phyloP scores from a whole-genome alignment of 2,888 invertebrate genomes.

The Fissipunctia ypsillon region DNA sequence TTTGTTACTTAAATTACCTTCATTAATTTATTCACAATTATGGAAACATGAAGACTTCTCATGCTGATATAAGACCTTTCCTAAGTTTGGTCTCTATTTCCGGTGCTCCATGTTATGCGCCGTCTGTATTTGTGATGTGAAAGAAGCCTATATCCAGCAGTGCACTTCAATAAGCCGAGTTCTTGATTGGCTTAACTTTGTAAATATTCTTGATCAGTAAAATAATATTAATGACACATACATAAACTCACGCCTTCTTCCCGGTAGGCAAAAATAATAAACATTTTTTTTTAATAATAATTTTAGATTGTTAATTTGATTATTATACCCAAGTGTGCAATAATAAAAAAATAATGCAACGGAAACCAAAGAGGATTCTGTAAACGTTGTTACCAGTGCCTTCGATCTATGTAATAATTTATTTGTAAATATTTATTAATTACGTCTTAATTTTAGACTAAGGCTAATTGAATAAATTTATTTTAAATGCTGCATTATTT shows the following conservation, averaged over 20 bases:
- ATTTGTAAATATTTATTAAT: slow-evolving; percentile 58
- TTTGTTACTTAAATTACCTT: not conserved
- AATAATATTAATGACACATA: too few relatives aligned
- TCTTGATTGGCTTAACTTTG: not conserved
- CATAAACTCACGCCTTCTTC: too few relatives aligned
- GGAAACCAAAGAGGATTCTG: slow-evolving; percentile 62
- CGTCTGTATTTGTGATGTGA: not conserved
- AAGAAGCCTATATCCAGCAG: not conserved
- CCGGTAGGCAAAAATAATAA: too few relatives aligned
- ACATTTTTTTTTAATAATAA: too few relatives aligned
- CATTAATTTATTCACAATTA: not conserved
- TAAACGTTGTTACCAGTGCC: slow-evolving; percentile 48
- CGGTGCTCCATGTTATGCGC: not conserved
- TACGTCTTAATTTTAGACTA: slow-evolving; percentile 17
- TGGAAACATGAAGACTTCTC: not conserved
- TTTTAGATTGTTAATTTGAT: not conserved
- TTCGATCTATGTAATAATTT: slow-evolving; percentile 44
- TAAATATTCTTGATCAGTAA: slow-evolving; percentile 1
- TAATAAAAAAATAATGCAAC: slow-evolving; percentile 2
- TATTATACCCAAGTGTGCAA: not conserved
- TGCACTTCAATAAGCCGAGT: not conserved
- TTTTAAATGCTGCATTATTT: slow-evolving; percentile 5
- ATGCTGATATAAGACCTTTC: not conserved
- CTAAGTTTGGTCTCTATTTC: not conserved
- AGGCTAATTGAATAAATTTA: slow-evolving; percentile 26